A percentile compares a stretch with the other conserved stretches of the same genome.
Conservation (phyloP, 2,797 vertebrate species). For the Cyprinella venusta region DNA sequence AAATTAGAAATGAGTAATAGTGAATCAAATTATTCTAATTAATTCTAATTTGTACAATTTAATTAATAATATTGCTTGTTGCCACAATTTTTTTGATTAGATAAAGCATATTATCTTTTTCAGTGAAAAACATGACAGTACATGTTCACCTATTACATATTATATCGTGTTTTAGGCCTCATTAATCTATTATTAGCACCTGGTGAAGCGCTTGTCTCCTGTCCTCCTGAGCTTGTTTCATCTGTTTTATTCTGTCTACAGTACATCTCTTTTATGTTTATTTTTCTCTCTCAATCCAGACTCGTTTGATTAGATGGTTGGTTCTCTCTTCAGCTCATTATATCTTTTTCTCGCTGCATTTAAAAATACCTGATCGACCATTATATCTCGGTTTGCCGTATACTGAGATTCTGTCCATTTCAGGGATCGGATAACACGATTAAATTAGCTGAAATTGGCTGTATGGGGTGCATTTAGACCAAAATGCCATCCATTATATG, state of each 20-base stretch:
- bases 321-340: constrained; percentile 22
- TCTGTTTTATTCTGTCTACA: background rate
- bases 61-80: too few relatives aligned
- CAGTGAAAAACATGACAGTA: background rate
- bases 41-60: too few relatives aligned
- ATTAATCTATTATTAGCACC: constrained; percentile 28
- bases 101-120: too few relatives aligned
- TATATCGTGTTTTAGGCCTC: background rate
- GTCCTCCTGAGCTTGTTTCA: background rate
- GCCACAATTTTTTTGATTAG: too few relatives aligned
- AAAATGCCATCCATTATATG: background rate
- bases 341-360: background rate
- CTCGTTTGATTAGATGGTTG: background rate
- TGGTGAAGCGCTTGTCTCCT: background rate
- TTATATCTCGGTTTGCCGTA: background rate
- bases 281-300: background rate
- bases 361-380: constrained; percentile 1
- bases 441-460: background rate
- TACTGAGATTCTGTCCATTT: background rate
- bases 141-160: background rate
- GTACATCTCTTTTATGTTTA: constrained; percentile 10
- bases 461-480: background rate
- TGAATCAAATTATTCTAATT: too few relatives aligned
- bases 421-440: background rate
- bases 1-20: too few relatives aligned